These are phyloP conservation scores for Acipenser ruthenus DNA, from an alignment of 2,797 vertebrate species.

Conservation along the genomic window DNA sequence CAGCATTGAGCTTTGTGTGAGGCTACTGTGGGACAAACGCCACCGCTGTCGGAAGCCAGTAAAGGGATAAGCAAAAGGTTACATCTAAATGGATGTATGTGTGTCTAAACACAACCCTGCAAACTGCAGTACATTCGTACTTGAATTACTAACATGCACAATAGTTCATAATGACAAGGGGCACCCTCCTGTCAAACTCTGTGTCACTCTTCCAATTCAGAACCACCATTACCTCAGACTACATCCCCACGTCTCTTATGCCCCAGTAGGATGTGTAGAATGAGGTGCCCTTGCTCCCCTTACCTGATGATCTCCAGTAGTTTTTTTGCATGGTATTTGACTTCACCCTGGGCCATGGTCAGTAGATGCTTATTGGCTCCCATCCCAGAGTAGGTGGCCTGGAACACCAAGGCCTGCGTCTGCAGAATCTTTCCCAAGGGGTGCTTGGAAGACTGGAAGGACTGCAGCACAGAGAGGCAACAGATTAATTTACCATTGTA, in stretches of 20 bases:
- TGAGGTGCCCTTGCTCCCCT: constrained; percentile 10
- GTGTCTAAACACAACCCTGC: no score
- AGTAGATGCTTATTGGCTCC: constrained; percentile 60
- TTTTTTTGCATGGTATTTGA: constrained; percentile 49
- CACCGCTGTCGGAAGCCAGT: no score
- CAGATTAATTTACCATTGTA: neutral
- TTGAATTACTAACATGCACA: no score
- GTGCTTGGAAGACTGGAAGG: constrained; percentile 43
- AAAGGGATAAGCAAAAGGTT: no score
- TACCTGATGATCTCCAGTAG: constrained; percentile 59
- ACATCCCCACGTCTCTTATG: no score
- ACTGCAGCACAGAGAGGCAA: constrained; percentile 26
- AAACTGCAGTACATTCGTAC: no score
- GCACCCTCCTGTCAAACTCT: neutral
- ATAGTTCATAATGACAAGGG: neutral
- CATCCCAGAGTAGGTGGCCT: constrained; percentile 49
- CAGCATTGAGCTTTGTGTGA: no score
- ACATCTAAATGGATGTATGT: no score
- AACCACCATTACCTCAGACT: no score
- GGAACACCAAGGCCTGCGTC: constrained; percentile 46
- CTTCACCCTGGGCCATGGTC: constrained; percentile 58
- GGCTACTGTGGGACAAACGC: no score
- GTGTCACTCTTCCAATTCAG: neutral
- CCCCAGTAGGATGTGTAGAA: no score
- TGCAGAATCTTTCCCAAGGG: constrained; percentile 54